Evolutionary conservation across 2,888 invertebrate genomes (phyloP), one percentile per base, ranked within the genome.

Genomic region (Marronus borbonicus): DNA sequence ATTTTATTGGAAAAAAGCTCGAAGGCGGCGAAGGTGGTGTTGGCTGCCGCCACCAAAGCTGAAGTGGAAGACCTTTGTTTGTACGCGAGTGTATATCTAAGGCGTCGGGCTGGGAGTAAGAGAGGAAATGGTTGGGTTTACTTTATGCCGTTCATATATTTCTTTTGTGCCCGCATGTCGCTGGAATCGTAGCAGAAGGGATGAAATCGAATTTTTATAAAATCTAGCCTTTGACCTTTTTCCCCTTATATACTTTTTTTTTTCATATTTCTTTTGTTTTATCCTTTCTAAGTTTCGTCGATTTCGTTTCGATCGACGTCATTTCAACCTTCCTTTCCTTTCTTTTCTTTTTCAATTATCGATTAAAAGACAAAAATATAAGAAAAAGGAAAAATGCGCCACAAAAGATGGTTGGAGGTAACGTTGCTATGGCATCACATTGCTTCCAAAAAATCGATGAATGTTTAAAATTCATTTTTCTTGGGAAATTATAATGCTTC

Each of bases 1-100:
- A 65, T 65, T 65, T 65, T 65, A 44, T 65, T 65, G 65, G 65
- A 65, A 65, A 55, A 55, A 55, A 20, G n/a, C 20, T 55, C 31
- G 55, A 20, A 55, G 55, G 20, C 14, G 44, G 2, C n/a, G 2
- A 20, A 55, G 20, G 55, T 20, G 55, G 20, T 14, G 55, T 17
- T n/a, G 7, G 55, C 44, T 12, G 44, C 8, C 12, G 12, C 44
- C 7, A 17, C 20, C 55, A 14, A n/a, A 7, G 55, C 8, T 14
- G n/a, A 8, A 55, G n/a, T n/a, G 17, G n/a, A 20, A 52, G 39
- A 2, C 44, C 8, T 44, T 44, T 44, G 44, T 44, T 44, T 44
- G 44, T 44, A 44, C 44, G 44, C 44, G 44, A 44, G 44, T 44
- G 8, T 12, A 44, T 12, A 44, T 44, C 55, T 20, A 55, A n/a